Conservation (phyloP, 1,140 invertebrate genomes). For the Drosophila kanapiae region DNA sequence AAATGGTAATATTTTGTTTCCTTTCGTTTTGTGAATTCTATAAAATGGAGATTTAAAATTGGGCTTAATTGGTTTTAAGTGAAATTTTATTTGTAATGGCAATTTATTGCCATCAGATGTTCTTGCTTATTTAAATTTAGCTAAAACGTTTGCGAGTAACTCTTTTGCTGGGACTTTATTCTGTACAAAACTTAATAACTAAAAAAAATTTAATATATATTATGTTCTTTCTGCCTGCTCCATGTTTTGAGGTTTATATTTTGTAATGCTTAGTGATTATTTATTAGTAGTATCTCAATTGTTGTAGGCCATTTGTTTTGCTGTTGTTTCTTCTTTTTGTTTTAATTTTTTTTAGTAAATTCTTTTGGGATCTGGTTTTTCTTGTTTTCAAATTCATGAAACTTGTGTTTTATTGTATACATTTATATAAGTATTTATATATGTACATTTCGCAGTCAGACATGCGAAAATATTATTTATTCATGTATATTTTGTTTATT, state of each 20-base stretch:
- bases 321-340: slow-evolving; percentile 27
- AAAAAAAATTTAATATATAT: slow-evolving; percentile 16
- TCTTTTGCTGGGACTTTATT: slow-evolving; percentile 37
- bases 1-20: slow-evolving; percentile 42
- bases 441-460: slow-evolving; percentile 56
- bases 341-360: slow-evolving; percentile 38
- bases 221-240: slow-evolving; percentile 7
- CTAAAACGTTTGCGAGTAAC: slow-evolving; percentile 61
- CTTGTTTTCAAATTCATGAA: slow-evolving; percentile 63
- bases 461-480: slow-evolving; percentile 71
- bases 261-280: slow-evolving; percentile 64
- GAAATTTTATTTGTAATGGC: slow-evolving; percentile 50
- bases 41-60: slow-evolving; percentile 52
- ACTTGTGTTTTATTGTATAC: slow-evolving; percentile 52
- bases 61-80: slow-evolving; percentile 44
- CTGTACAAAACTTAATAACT: slow-evolving; percentile 31
- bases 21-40: slow-evolving; percentile 22
- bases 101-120: slow-evolving; percentile 42
- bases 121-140: slow-evolving; percentile 64
- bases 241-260: slow-evolving; percentile 35
- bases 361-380: slow-evolving; percentile 38
- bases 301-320: slow-evolving; percentile 35
- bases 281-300: slow-evolving; percentile 63
- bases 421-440: slow-evolving; percentile 55
- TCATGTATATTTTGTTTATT: slow-evolving; percentile 53